Evolutionary conservation across 2,888 invertebrate genomes (phyloP).

Genomic region (Parapristionchus giblindavisi): DNA sequence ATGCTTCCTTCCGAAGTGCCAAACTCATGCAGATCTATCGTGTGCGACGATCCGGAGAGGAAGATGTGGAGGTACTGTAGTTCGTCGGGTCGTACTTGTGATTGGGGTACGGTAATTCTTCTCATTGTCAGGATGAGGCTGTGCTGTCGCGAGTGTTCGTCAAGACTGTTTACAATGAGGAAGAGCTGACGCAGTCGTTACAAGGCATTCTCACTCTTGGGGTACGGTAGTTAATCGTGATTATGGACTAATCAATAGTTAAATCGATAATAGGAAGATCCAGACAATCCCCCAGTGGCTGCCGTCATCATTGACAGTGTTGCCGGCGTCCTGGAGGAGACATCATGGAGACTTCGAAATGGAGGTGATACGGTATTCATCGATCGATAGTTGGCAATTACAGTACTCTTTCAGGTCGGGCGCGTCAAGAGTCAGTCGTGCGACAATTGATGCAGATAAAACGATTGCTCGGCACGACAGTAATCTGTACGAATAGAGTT

Average conservation of each 20-base stretch:
- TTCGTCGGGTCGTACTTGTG: background rate
- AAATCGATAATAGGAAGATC: constrained; percentile 11
- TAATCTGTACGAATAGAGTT: constrained; percentile 28
- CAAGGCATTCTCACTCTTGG: background rate
- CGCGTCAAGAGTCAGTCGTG: constrained; percentile 27
- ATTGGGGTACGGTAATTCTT: background rate
- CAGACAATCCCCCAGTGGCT: constrained; percentile 1
- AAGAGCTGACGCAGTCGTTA: constrained; percentile 20
- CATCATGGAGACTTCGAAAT: constrained; percentile 23
- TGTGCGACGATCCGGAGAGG: constrained; percentile 5
- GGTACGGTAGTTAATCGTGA: constrained; percentile 19
- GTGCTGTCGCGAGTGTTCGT: constrained; percentile 28
- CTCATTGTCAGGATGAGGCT: constrained; percentile 1
- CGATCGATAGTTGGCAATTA: background rate
- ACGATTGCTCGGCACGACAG: constrained; percentile 15
- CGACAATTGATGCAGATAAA: constrained; percentile 9
- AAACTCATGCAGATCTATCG: constrained; percentile 27
- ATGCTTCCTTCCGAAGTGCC: constrained; percentile 38
- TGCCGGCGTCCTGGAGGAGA: constrained; percentile 30
- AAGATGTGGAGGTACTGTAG: constrained; percentile 15
- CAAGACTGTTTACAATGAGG: constrained; percentile 29
- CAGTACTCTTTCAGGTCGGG: constrained; percentile 22
- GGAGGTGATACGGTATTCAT: constrained; percentile 22
- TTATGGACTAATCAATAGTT: background rate
- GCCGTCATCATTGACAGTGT: constrained; percentile 31